Evolutionary conservation across 2,113 vertebrate genomes (phyloP).

Genomic region (Alouatta palliata): DNA sequence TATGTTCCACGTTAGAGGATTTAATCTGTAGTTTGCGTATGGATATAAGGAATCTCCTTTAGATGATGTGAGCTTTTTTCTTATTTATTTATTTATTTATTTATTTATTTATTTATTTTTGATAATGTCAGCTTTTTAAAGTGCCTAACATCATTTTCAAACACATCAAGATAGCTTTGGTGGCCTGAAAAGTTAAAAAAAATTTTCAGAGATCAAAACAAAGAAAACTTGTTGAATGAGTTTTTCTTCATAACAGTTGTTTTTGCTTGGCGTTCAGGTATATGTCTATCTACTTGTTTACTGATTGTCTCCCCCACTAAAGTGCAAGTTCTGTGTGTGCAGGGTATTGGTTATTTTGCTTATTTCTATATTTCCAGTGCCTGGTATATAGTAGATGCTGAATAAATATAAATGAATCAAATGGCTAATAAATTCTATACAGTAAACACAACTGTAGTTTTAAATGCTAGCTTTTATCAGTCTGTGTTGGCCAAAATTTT

Average conservation of each 20-base stretch:
- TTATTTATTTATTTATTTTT: background rate
- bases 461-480: background rate
- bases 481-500: background rate
- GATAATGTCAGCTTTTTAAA: background rate
- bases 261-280: background rate
- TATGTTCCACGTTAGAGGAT: background rate
- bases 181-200: background rate
- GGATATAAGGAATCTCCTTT: background rate
- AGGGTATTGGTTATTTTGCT: background rate
- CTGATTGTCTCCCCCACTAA: background rate
- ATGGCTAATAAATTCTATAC: background rate
- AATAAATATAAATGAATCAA: background rate
- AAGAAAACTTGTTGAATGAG: background rate
- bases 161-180: background rate
- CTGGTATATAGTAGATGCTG: background rate
- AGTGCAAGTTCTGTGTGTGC: background rate
- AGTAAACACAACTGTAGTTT: background rate
- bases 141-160: conserved; percentile 1
- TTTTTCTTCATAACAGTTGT: background rate
- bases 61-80: background rate
- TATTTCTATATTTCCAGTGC: background rate
- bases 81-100: no score
- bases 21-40: conserved; percentile 3
- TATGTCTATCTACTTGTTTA: background rate
- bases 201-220: background rate